Evolutionary conservation across 2,888 invertebrate genomes (phyloP).

Genomic region (Dryocosmus kuriphilus): DNA sequence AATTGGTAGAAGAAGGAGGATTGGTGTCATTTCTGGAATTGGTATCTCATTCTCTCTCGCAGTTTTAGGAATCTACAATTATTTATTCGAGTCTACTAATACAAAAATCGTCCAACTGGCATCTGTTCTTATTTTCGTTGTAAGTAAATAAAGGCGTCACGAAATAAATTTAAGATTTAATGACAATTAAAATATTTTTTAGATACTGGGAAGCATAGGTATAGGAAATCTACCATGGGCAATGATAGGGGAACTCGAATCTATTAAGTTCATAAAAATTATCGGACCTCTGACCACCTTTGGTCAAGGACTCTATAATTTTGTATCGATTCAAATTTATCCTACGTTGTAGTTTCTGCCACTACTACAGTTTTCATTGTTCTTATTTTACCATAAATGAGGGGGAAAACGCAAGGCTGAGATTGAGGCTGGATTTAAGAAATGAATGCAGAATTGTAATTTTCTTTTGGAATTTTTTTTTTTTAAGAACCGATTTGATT

Average conservation of each 20-base stretch:
- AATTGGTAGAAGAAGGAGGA: conserved; percentile 79
- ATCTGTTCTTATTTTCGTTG: conserved; percentile 70
- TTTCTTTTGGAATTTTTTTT: too few species aligned
- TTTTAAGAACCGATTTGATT: too few species aligned
- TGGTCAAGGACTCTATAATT: conserved; percentile 77
- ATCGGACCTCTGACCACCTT: conserved; percentile 77
- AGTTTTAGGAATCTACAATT: conserved; percentile 75
- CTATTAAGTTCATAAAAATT: conserved; percentile 77
- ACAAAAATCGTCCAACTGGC: conserved; percentile 64
- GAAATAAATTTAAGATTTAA: too few species aligned
- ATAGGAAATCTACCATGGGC: conserved; percentile 79
- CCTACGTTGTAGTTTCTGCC: conserved; percentile 59
- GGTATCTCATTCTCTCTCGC: conserved; percentile 79
- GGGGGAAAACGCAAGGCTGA: not conserved
- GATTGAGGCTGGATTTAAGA: not conserved
- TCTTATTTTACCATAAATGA: not conserved
- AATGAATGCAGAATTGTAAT: too few species aligned
- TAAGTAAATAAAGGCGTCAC: too few species aligned
- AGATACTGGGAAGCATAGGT: conserved; percentile 66
- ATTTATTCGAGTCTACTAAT: conserved; percentile 62
- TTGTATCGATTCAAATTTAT: conserved; percentile 77
- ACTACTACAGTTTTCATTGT: not conserved
- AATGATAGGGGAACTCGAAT: conserved; percentile 79
- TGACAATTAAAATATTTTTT: not conserved
- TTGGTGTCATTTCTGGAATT: conserved; percentile 79